A percentile compares a stretch with the other conserved stretches of the same genome.
Conservation (phyloP, 2,797 vertebrate genomes). For the Nasua narica region DNA sequence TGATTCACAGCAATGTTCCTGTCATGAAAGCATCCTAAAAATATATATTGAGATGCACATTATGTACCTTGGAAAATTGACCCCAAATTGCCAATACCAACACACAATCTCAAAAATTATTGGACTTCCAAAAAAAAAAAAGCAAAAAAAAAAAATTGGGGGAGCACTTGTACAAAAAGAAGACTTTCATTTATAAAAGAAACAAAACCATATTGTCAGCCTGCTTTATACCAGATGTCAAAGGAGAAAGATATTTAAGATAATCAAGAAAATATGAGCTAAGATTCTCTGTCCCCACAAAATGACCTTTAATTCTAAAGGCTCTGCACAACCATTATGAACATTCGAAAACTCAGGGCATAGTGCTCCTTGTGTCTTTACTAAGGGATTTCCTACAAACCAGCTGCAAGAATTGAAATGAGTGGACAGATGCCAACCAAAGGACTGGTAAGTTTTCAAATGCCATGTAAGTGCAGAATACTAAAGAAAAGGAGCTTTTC, state of each 20-base stretch:
- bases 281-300: not conserved
- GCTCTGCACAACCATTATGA: not conserved
- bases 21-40: not conserved
- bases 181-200: not conserved
- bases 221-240: not conserved
- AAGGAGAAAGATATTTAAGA: not conserved
- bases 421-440: not conserved
- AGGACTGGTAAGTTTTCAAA: not conserved
- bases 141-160: not conserved
- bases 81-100: not conserved
- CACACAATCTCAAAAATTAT: not conserved
- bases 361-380: not conserved
- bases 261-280: not conserved
- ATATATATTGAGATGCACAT: not conserved
- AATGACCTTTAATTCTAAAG: not conserved
- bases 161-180: not conserved
- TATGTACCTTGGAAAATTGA: not conserved
- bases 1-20: not conserved
- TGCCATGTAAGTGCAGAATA: not conserved
- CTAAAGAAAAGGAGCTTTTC: not conserved
- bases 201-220: not conserved
- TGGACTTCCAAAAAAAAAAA: not conserved
- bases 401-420: not conserved
- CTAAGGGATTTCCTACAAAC: not conserved
- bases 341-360: not conserved